A percentile compares a stretch with the other conserved stretches of the same genome.
Conservation (phyloP, 2,888 invertebrate genomes). For the Tenthredo distinguenda region DNA sequence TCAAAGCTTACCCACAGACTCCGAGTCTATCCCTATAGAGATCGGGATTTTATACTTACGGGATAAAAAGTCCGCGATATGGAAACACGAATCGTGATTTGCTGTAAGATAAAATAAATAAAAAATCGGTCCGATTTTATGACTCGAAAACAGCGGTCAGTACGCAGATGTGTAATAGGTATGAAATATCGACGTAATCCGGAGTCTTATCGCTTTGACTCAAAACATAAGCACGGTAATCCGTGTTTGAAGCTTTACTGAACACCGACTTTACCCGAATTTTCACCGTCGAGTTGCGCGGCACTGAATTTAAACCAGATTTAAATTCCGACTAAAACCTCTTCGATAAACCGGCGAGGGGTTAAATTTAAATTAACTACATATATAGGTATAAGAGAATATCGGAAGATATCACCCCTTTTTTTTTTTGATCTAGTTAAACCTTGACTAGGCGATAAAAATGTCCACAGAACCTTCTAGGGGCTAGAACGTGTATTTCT, state of each 20-base stretch:
- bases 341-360: not conserved
- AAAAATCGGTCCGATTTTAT: not conserved
- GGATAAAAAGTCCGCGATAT: not conserved
- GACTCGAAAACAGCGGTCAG: not conserved
- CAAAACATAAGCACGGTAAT: conserved; percentile 2
- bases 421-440: not conserved
- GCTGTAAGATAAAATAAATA: not conserved
- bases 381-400: not conserved
- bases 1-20: not conserved
- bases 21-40: not conserved
- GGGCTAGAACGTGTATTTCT: not conserved
- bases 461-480: not conserved
- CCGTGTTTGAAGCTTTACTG: not conserved
- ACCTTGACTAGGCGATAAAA: not conserved
- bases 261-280: not conserved
- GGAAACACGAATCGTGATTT: not conserved
- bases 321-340: not conserved
- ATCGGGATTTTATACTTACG: not conserved
- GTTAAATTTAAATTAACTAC: not conserved
- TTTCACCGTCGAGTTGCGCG: not conserved
- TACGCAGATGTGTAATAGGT: not conserved
- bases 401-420: not conserved
- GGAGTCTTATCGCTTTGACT: not conserved
- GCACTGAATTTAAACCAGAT: not conserved
- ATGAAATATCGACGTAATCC: not conserved